Percentiles rank a stretch among this genome's conserved stretches.
Conservation (phyloP, 2,888 invertebrate species). For the Agrenia bidenticulata region DNA sequence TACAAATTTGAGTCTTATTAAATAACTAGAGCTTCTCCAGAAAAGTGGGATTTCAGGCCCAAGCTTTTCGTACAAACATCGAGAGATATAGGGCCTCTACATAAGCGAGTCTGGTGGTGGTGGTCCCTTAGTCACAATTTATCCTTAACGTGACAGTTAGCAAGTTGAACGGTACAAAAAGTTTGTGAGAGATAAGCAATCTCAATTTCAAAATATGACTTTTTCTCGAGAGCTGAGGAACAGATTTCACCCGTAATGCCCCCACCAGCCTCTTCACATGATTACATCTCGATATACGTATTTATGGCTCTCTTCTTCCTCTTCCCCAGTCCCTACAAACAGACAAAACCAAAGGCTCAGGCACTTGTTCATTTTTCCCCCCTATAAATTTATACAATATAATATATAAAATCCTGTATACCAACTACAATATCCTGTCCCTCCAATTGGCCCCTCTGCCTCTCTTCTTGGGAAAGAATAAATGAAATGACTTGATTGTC, state of each 20-base stretch:
- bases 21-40: slow-evolving; percentile 8
- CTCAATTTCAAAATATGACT: slow-evolving; percentile 53
- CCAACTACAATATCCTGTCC: slow-evolving; percentile 21
- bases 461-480: slow-evolving; percentile 35
- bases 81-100: background rate
- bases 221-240: slow-evolving; percentile 40
- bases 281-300: slow-evolving; percentile 50
- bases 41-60: slow-evolving; percentile 12
- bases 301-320: no score
- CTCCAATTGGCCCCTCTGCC: slow-evolving; percentile 17
- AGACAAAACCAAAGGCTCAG: no score
- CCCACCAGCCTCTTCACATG: slow-evolving; percentile 44
- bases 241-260: slow-evolving; percentile 45
- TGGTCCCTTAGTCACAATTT: slow-evolving; percentile 50
- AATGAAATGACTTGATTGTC: slow-evolving; percentile 48
- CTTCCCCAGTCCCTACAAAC: no score
- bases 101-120: background rate
- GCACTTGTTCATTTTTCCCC: no score
- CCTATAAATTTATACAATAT: background rate
- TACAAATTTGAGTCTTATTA: slow-evolving; percentile 14
- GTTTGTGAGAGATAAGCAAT: slow-evolving; percentile 52
- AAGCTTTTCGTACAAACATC: background rate
- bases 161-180: slow-evolving; percentile 53
- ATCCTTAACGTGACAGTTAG: slow-evolving; percentile 53
- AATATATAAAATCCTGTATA: background rate